Base-by-base conservation (phyloP, 2,113 vertebrate species). In the Orthonyx spaldingii region DNA sequence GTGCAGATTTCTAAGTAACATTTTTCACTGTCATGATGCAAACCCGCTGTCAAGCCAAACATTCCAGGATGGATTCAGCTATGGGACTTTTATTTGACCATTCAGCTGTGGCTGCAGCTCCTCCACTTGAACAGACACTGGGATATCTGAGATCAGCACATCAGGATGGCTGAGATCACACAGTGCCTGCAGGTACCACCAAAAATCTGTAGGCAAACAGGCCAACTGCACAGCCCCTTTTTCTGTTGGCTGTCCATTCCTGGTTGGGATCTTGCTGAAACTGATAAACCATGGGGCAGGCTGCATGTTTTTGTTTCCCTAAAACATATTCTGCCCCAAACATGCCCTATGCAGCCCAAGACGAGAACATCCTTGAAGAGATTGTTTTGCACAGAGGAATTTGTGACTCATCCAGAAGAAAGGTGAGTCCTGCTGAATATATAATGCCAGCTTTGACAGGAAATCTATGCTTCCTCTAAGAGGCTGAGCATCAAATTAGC, bases 391-490 rank as follows among this genome's bases (percentile, higher is more conserved):
- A 56, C 49, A 66, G 60, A 74, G 63, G 55, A 83, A 77, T 64
- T 64, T 79, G 57, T 94, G 90, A 89, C 79, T 90, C 83, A 72
- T 90, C 46, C 37, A 57, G 61, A 87, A 74, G 66, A 70, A 89
- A 82, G n/a, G 42, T 32, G 53, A 93, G 49, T 53, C 92, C 84
- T 88, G 57, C 46, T 91, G 81, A 93, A 91, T 79, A 46, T 32
- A 55, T 88, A 88, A 82, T 37, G 47, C 56, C 4, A 13, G 8
- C 49, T 78, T 64, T 79, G 93, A 89, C 95, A 94, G 90, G 59
- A 96, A 95, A 96, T 93, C 95, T 81, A 56, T 92, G 56, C 63
- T 77, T 96, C 14, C 37, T 77, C 53, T 84, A 72, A 87, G 35
- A 96, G 47, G 42, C 75, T 81, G 63, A 84, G 55, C 39, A 92